phyloP scores from a whole-genome alignment of 2,888 invertebrate genomes.

The Plagodis pulveraria region DNA sequence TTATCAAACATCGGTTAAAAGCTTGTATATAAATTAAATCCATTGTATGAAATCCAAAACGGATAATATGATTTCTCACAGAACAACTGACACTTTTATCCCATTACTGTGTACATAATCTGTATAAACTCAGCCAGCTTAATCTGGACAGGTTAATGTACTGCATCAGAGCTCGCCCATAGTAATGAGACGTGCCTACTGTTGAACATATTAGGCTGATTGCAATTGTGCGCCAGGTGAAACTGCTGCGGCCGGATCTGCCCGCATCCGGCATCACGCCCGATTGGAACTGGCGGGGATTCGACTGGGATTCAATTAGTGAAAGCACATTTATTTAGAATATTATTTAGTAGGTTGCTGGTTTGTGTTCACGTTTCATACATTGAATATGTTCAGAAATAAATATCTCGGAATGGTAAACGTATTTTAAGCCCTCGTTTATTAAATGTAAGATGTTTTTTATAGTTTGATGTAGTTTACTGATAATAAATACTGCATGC shows the following conservation, averaged over 20 bases:
- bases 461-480: no score
- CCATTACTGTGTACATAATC: constrained; percentile 11
- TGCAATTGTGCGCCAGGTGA: constrained; percentile 70
- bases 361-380: no score
- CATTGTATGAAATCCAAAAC: no score
- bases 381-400: no score
- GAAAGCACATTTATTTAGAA: constrained; percentile 14
- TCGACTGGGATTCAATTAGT: constrained; percentile 39
- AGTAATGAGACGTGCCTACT: constrained; percentile 83
- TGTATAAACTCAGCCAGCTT: constrained; percentile 7
- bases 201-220: constrained; percentile 83
- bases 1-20: no score
- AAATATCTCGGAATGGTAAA: no score
- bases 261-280: constrained; percentile 49
- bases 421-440: no score
- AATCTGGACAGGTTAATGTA: constrained; percentile 23
- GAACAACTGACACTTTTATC: constrained; percentile 14
- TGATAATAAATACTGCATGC: no score
- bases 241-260: constrained; percentile 56
- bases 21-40: no score
- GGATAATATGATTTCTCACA: background rate
- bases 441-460: no score
- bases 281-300: constrained; percentile 61
- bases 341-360: background rate
- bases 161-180: constrained; percentile 76